Percentiles rank a stretch among this genome's conserved stretches.
Evolutionary conservation across 2,113 vertebrate species (phyloP).

Genomic region (Pedetes capensis): DNA sequence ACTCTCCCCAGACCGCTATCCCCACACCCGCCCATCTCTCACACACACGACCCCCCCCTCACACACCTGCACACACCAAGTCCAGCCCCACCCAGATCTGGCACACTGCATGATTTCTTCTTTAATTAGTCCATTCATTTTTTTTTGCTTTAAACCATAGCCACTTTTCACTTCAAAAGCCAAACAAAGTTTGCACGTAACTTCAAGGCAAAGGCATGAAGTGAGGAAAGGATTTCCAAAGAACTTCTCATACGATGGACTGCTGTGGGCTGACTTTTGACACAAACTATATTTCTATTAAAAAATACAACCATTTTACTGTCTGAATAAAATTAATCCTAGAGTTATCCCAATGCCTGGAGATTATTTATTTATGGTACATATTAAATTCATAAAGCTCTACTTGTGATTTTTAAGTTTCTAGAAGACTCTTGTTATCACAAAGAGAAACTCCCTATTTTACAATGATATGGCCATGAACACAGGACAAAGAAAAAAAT

Average conservation of each 20-base stretch:
- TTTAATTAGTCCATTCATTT: no score
- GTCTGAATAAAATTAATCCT: background rate
- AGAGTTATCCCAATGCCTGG: background rate
- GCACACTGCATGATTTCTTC: background rate
- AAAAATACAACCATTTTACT: background rate
- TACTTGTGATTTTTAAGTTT: background rate
- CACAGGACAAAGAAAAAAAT: background rate
- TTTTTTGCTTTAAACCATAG: background rate
- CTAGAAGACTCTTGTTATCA: background rate
- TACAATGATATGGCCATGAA: background rate
- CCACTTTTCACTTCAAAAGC: background rate
- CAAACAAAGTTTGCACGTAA: background rate
- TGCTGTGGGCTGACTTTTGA: background rate
- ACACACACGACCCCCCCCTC: no score
- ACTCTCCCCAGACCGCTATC: no score
- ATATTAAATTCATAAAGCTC: background rate
- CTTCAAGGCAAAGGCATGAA: background rate
- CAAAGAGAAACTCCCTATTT: background rate
- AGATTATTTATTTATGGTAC: background rate
- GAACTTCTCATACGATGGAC: accelerated
- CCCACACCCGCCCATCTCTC: background rate
- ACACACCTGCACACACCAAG: background rate
- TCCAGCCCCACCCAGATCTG: background rate
- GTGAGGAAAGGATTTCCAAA: background rate
- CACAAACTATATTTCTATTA: background rate